These are phyloP conservation scores for Drosophila repleta DNA, from an alignment of 1,140 invertebrate species.

Conservation along the genomic window DNA sequence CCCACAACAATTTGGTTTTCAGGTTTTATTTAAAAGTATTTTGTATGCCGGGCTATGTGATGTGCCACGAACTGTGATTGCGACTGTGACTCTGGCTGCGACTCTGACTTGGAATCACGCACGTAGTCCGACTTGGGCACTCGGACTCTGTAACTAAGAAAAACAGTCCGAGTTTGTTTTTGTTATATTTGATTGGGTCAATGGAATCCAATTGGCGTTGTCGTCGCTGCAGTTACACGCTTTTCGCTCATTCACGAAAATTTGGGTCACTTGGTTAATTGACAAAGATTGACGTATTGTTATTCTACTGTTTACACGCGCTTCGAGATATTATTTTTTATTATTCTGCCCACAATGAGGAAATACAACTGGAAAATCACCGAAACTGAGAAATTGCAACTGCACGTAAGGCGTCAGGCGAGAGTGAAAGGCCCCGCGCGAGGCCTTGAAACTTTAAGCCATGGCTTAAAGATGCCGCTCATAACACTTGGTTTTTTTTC, in stretches of 20 bases:
- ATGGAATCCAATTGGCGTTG: constrained; percentile 74
- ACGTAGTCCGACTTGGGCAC: background rate
- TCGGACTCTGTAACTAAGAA: constrained; percentile 10
- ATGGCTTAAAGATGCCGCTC: constrained; percentile 1
- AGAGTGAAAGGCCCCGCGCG: constrained; percentile 27
- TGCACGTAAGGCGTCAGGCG: constrained; percentile 1
- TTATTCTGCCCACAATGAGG: constrained; percentile 71
- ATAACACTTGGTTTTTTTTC: constrained; percentile 10
- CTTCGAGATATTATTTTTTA: background rate
- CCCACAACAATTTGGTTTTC: constrained; percentile 16
- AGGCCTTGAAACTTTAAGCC: constrained; percentile 30
- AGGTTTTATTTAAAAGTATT: constrained; percentile 27
- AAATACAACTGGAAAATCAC: constrained; percentile 63
- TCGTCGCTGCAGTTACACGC: constrained; percentile 55
- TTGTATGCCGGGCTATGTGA: constrained; percentile 17
- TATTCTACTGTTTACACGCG: constrained; percentile 68
- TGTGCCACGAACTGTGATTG: constrained; percentile 1
- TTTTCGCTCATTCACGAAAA: constrained; percentile 42
- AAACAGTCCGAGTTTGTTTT: constrained; percentile 26
- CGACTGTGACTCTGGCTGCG: constrained; percentile 4
- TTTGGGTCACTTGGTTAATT: constrained; percentile 79
- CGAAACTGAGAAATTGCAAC: constrained; percentile 24
- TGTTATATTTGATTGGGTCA: constrained; percentile 71
- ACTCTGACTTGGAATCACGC: background rate
- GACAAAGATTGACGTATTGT: constrained; percentile 81